Percentiles rank a stretch among this genome's conserved stretches.
Evolutionary conservation across 2,888 invertebrate genomes (phyloP).

Genomic region (Philereme transversata): DNA sequence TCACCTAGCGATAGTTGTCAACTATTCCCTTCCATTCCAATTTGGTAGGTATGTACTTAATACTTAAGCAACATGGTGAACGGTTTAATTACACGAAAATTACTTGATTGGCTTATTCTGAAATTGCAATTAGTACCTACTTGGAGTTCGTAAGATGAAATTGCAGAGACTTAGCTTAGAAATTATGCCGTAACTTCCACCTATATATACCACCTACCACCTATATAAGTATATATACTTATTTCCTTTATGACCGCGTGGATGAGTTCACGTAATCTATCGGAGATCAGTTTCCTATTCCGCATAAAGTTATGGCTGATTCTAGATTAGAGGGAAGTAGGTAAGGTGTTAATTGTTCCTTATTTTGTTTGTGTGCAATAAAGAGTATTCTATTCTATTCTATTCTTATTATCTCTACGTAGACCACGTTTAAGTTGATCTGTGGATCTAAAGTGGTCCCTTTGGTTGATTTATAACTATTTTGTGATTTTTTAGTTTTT

Average conservation of each 20-base stretch:
- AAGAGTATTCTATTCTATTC: too few species aligned
- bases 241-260: neutral
- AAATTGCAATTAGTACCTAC: too few species aligned
- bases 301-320: slow-evolving; percentile 10
- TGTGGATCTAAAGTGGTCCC: too few species aligned
- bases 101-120: neutral
- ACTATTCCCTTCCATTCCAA: slow-evolving; percentile 8
- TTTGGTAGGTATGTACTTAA: too few species aligned
- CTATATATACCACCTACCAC: too few species aligned
- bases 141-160: neutral
- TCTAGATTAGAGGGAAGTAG: neutral
- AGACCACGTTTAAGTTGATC: too few species aligned
- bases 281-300: slow-evolving; percentile 15
- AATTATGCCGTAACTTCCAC: neutral
- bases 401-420: too few species aligned
- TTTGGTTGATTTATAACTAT: too few species aligned
- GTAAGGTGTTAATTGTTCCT: too few species aligned
- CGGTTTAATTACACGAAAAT: neutral
- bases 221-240: too few species aligned
- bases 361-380: too few species aligned
- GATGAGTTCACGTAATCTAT: slow-evolving; percentile 9
- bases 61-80: neutral
- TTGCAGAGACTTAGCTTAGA: neutral
- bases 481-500: too few species aligned
- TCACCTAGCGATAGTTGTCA: slow-evolving; percentile 19